phyloP scores from a whole-genome alignment of 2,797 vertebrate genomes.

The Delichon dasypus region DNA sequence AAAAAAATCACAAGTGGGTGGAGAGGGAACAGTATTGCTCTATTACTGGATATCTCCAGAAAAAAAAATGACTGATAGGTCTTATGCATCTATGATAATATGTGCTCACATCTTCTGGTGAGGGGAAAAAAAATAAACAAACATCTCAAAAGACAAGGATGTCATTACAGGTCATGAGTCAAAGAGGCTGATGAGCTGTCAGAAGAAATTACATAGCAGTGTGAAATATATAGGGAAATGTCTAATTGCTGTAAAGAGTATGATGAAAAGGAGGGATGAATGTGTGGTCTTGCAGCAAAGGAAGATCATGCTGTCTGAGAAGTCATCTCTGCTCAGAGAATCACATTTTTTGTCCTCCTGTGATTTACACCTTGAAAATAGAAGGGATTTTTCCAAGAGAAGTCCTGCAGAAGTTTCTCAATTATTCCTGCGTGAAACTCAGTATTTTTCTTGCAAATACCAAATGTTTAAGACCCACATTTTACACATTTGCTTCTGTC shows the following conservation, averaged over 20 bases:
- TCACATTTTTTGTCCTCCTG: background rate
- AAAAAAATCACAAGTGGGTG: conserved; percentile 57
- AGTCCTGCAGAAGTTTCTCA: background rate
- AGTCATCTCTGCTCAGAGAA: background rate
- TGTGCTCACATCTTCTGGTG: conserved; percentile 6
- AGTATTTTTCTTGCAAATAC: background rate
- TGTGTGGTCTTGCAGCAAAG: background rate
- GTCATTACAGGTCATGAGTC: conserved; percentile 52
- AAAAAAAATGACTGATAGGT: conserved; percentile 61
- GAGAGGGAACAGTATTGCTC: conserved; percentile 60
- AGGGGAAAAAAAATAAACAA: background rate
- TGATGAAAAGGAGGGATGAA: conserved; percentile 41
- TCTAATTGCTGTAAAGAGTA: conserved; percentile 60
- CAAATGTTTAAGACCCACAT: background rate
- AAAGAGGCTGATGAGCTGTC: conserved; percentile 57
- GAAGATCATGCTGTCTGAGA: conserved; percentile 10
- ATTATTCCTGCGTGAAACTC: background rate
- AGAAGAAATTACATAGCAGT: conserved; percentile 54
- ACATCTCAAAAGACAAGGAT: conserved; percentile 48
- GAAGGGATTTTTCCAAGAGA: background rate
- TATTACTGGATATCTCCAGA: conserved; percentile 59
- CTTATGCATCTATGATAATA: conserved; percentile 37
- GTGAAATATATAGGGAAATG: conserved; percentile 44
- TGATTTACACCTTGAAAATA: background rate
- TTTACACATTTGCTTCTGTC: background rate